Conservation (phyloP, 35 echinoderm and acorn worm genomes). For the Strongylocentrotus purpuratus region DNA sequence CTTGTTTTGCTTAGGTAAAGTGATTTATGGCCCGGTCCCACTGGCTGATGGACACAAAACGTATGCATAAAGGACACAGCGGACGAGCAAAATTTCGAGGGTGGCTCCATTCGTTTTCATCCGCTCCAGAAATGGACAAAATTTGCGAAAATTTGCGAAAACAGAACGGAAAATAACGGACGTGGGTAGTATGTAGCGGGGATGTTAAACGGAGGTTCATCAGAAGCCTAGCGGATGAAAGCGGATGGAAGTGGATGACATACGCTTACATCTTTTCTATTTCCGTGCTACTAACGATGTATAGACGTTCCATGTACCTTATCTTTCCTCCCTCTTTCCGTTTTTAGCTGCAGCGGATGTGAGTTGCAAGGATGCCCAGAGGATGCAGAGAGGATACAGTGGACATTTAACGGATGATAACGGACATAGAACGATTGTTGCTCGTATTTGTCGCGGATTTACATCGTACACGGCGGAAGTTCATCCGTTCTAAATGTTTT, state of each 20-base stretch:
- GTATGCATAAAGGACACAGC: constrained; percentile 30
- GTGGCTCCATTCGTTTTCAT: constrained; percentile 19
- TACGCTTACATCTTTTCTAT: constrained; percentile 33
- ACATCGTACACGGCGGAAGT: constrained; percentile 38
- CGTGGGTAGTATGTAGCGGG: constrained; percentile 27
- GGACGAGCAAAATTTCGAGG: constrained; percentile 21
- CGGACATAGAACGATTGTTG: constrained; percentile 34
- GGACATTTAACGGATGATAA: no score
- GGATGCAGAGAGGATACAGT: no score
- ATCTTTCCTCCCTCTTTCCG: constrained; percentile 43
- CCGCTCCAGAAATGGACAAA: constrained; percentile 26
- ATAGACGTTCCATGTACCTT: constrained; percentile 25
- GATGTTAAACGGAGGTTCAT: constrained; percentile 28
- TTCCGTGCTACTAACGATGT: constrained; percentile 44
- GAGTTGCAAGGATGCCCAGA: no score
- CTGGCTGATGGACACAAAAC: constrained; percentile 29
- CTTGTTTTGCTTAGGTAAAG: no score
- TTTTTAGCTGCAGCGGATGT: no score
- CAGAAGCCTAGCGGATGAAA: constrained; percentile 31
- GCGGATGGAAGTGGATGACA: constrained; percentile 31
- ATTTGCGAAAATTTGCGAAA: constrained; percentile 27
- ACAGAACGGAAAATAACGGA: constrained; percentile 23
- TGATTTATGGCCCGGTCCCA: no score
- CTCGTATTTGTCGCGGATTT: constrained; percentile 38
- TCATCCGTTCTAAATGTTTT: constrained; percentile 40